Base-by-base conservation (phyloP, 2,888 invertebrate genomes). In the Eupithecia centaureata region DNA sequence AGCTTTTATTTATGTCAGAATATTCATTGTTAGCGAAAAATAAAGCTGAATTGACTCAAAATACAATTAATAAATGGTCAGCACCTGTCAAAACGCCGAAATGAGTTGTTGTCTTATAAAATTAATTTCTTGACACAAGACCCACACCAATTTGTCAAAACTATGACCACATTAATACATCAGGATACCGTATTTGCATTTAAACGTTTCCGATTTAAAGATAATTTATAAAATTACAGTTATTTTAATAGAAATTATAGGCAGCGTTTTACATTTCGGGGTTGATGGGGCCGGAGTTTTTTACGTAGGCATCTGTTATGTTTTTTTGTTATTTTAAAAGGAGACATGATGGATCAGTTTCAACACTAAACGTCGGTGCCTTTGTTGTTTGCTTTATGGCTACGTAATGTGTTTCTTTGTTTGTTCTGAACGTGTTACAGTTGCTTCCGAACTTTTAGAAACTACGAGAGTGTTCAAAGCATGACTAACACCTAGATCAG, bases 321-420 rank as follows among this genome's bases (percentile, higher is more conserved):
- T 90, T 91, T 88, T 82, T 92, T 90, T 91, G 90, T 92, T 89
- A 89, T 92, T 91, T 91, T 87, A 91, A 91, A 92, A 91, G 87
- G 90, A 91, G 92, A 92, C 91, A 91, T 92, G 93, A 93, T 92
- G 91, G 92, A 93, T 93, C 92, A 92, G 93, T 92, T 92, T 92
- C 92, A 92, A 93, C 92, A 89, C 91, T 89, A 91, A 84, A 86
- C 86, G 91, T 88, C 92, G 92, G 92, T 84, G 80, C 86, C 91
- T 92, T 92, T 92, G 92, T 91, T 89, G 89, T 82, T 83, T 80
- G 86, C 86, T 92, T 92, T 92, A 92, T 89, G 88, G 91, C 88
- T 90, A 89, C 87, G 92, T 92, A 92, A 92, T 92, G 92, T 90
- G 90, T 91, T 91, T 91, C 90, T 90, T 91, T 92, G 91, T 92